A percentile compares a stretch with the other conserved stretches of the same genome.
These are phyloP conservation scores for Raja brachyura DNA, from an alignment of 2,113 vertebrate genomes.

Conservation along the genomic window DNA sequence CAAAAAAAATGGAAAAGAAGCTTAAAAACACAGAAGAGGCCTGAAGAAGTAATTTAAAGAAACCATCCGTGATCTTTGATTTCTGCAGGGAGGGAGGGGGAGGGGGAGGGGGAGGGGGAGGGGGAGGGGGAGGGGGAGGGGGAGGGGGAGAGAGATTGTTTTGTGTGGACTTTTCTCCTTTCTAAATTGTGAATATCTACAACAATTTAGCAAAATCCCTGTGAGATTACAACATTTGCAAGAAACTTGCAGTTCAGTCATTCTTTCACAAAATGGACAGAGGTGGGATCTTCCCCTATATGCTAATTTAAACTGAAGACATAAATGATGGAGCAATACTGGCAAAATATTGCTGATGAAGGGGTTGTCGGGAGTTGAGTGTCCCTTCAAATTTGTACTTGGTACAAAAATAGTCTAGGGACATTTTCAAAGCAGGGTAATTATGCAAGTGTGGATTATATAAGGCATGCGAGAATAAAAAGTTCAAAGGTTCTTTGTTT, in stretches of 20 bases:
- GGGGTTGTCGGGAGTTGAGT: background rate
- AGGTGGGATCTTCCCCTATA: background rate
- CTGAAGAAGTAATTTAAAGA: too few species aligned
- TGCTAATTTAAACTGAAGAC: background rate
- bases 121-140: too few species aligned
- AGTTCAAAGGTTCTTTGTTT: too few species aligned
- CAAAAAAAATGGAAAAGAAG: too few species aligned
- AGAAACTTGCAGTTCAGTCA: background rate
- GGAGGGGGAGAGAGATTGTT: too few species aligned
- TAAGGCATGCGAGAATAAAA: background rate
- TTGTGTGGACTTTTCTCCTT: background rate
- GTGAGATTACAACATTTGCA: background rate
- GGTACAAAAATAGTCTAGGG: background rate
- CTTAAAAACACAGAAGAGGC: too few species aligned
- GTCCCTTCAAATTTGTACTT: background rate
- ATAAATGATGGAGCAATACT: background rate
- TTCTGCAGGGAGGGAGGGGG: too few species aligned
- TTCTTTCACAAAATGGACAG: background rate
- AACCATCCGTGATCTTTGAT: too few species aligned
- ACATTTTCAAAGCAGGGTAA: background rate
- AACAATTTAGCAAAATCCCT: background rate
- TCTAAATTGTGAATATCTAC: background rate
- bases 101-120: too few species aligned
- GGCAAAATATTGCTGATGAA: background rate
- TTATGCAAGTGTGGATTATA: background rate